phyloP scores from a whole-genome alignment of 2,888 invertebrate genomes.

The Anaspis maculata region DNA sequence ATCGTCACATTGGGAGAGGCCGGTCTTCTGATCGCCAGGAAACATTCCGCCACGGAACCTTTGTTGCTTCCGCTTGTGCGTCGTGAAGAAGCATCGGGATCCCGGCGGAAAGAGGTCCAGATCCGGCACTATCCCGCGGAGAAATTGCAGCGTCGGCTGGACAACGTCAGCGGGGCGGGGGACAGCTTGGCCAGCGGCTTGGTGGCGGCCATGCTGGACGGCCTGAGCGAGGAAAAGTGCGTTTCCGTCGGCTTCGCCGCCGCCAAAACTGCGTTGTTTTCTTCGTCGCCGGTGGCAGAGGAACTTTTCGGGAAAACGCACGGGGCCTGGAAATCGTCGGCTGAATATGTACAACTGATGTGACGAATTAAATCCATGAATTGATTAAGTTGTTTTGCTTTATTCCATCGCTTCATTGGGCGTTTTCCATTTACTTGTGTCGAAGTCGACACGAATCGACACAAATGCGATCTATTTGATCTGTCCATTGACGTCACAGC shows the following conservation, averaged over 20 bases:
- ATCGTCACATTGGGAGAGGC: conserved; percentile 55
- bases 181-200: conserved; percentile 69
- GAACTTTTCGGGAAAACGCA: too few relatives aligned
- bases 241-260: conserved; percentile 54
- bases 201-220: conserved; percentile 53
- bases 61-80: too few relatives aligned
- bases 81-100: conserved; percentile 3
- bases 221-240: conserved; percentile 49
- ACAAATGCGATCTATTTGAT: too few relatives aligned
- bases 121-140: conserved; percentile 42
- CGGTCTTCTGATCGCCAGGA: conserved; percentile 49
- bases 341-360: too few relatives aligned
- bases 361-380: too few relatives aligned
- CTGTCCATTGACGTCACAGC: too few relatives aligned
- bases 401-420: too few relatives aligned
- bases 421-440: too few relatives aligned
- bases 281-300: conserved; percentile 57
- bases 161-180: conserved; percentile 77
- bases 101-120: conserved; percentile 8
- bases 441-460: too few relatives aligned
- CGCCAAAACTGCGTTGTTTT: conserved; percentile 52
- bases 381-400: too few relatives aligned
- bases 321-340: too few relatives aligned
- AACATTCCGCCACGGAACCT: conserved; percentile 25
- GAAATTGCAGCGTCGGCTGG: conserved; percentile 35